These are phyloP conservation scores for Hippocampus abdominalis DNA, from an alignment of 2,113 vertebrate species.

Conservation along the genomic window DNA sequence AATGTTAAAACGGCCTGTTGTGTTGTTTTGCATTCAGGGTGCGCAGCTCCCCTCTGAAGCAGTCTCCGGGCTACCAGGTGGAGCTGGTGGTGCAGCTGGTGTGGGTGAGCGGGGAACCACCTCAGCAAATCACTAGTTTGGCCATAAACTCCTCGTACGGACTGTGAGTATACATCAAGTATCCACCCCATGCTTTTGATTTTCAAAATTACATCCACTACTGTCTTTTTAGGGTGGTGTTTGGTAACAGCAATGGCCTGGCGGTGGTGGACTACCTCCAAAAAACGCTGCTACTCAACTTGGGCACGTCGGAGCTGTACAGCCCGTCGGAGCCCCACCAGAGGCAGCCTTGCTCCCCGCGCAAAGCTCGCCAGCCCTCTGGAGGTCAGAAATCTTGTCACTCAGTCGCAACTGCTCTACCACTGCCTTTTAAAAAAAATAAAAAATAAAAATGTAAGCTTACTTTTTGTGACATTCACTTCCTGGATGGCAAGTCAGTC, in stretches of 20 bases:
- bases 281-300: conserved; percentile 89
- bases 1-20: conserved; percentile 7
- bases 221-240: conserved; percentile 81
- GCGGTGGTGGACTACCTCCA: conserved; percentile 96
- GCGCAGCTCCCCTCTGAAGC: conserved; percentile 88
- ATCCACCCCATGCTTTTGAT: background rate
- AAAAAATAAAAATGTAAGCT: no score
- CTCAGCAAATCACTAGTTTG: conserved; percentile 94
- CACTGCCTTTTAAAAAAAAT: background rate
- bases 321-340: conserved; percentile 89
- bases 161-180: conserved; percentile 77
- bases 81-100: conserved; percentile 94
- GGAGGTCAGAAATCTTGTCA: conserved; percentile 77
- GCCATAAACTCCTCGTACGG: conserved; percentile 92
- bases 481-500: no score
- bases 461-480: no score
- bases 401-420: background rate
- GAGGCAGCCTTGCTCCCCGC: conserved; percentile 88
- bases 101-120: conserved; percentile 97
- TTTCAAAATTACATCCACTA: background rate
- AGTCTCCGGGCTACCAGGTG: conserved; percentile 92
- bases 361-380: conserved; percentile 87
- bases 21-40: conserved; percentile 77
- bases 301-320: conserved; percentile 86
- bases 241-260: conserved; percentile 92